Evolutionary conservation across 2,888 invertebrate genomes (phyloP), one percentile per base, ranked within the genome.

Genomic region (Buathra laborator): DNA sequence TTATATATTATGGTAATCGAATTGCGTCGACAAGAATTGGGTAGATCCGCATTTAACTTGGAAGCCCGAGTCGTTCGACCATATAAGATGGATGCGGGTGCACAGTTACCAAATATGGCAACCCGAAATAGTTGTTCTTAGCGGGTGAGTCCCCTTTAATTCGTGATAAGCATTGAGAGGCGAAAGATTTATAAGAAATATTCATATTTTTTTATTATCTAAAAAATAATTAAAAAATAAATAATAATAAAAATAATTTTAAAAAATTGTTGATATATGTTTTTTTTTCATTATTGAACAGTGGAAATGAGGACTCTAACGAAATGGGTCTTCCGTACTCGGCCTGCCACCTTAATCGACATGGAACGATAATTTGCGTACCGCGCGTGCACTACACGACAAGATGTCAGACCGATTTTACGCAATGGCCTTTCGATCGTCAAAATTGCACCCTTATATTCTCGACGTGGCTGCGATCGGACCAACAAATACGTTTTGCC

Each of bases 381-480:
- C 95, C 96, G 0, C 94, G 95, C 16, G 88, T 95, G 2, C 94
- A 94, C 0, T 95, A 95, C 87, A 93, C 94, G 0, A 95, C 95
- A 0, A 93, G 95, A 7, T 97, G 97, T 88, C 93, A 94, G 59
- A 94, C 95, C 0, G 94, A 96, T 81, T 93, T 95, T 24, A 94
- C 94, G 1, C 94, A 94, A 87, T 97, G 96, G 96, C 97, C 97
- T 0, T 96, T 95, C 88, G 96, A 97, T 89, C 88, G 89, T 12
- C 96, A 96, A 91, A 95, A 95, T 86, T 97, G 97, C 90, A 94
- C 95, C 0, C 83, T 97, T 37, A 94, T 94, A 59, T 94, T 96
- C 82, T 96, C 96, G 1, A 96, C 96, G 0, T 96, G 96, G 96
- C 94, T 95, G 89, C 95, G 96, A 87, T 94, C 94, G 16, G 95